These are phyloP conservation scores for Ganaspis sp. DNA, from an alignment of 1,140 invertebrate species.

Conservation along the genomic window DNA sequence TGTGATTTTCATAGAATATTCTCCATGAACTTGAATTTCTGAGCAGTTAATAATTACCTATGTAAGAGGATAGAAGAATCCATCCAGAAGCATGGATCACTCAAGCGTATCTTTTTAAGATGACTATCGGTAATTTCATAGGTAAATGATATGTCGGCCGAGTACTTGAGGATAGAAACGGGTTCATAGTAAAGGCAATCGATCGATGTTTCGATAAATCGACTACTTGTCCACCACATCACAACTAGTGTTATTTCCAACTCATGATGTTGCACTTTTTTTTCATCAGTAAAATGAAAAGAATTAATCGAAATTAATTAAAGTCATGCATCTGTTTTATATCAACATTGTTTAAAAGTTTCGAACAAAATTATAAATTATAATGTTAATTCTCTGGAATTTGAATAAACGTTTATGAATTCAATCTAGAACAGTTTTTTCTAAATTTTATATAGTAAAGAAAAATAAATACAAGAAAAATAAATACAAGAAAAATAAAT, in stretches of 20 bases:
- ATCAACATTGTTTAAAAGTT: neutral
- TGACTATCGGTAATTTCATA: conserved; percentile 50
- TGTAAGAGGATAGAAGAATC: conserved; percentile 33
- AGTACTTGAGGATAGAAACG: neutral
- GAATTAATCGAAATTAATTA: neutral
- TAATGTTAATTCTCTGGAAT: no score
- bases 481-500: no score
- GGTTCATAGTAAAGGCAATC: neutral
- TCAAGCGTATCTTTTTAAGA: conserved; percentile 55
- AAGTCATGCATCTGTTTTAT: no score
- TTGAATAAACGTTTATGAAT: no score
- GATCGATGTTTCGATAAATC: conserved; percentile 5
- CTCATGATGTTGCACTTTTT: neutral
- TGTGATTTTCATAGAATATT: conserved; percentile 19
- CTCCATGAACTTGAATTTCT: conserved; percentile 18
- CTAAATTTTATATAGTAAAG: no score
- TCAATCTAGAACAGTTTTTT: no score
- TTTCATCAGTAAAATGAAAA: neutral
- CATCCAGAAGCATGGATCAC: conserved; percentile 48
- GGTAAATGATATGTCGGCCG: conserved; percentile 54
- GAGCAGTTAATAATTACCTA: conserved; percentile 8
- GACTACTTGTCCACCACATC: neutral
- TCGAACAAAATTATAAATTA: no score
- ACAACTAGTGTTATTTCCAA: neutral
- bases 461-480: no score